A percentile compares a stretch with the other conserved stretches of the same genome.
Conservation (phyloP, 2,797 vertebrate genomes). For the Coranthus polyacanthus region DNA sequence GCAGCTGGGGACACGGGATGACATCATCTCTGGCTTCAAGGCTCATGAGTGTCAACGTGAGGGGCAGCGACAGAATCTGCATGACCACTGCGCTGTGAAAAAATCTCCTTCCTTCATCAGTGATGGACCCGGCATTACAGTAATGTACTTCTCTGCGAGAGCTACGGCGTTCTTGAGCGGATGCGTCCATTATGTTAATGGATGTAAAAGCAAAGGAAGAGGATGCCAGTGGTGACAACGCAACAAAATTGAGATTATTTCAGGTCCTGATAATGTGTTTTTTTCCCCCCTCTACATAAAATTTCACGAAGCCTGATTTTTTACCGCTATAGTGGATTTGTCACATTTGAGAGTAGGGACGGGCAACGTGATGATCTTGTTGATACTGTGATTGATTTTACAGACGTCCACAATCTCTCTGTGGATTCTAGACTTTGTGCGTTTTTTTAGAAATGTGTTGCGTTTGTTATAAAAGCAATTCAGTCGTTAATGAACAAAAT, state of each 20-base stretch:
- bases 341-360: background rate
- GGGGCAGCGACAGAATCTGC: constrained; percentile 13
- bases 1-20: constrained; percentile 48
- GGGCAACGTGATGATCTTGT: no score
- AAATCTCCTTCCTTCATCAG: constrained; percentile 36
- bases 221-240: constrained; percentile 50
- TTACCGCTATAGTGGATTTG: background rate
- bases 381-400: no score
- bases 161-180: constrained; percentile 37
- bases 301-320: background rate
- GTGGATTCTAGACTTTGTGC: no score
- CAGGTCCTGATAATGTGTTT: constrained; percentile 2
- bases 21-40: constrained; percentile 61
- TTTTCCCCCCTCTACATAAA: background rate
- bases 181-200: constrained; percentile 74
- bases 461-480: no score
- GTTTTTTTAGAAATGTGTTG: no score
- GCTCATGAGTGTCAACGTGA: constrained; percentile 19
- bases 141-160: constrained; percentile 40
- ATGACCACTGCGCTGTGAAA: constrained; percentile 32
- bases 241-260: constrained; percentile 26
- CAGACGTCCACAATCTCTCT: no score
- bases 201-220: constrained; percentile 23
- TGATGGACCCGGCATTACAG: constrained; percentile 29
- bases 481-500: no score